Conservation (phyloP, 23 tunicate species). For the Oikopleura albicans region DNA sequence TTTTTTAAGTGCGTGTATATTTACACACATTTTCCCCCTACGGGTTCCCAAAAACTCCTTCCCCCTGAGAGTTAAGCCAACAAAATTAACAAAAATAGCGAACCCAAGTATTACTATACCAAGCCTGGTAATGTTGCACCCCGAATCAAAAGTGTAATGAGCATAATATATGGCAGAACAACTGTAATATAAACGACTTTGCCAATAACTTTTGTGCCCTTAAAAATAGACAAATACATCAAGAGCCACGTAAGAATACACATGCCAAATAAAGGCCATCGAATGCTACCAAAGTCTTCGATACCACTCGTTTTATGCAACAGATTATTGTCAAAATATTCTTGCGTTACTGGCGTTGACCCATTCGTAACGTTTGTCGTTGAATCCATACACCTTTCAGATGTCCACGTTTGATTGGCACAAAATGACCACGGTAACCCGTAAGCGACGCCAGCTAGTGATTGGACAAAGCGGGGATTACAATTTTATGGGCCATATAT, state of each 20-base stretch:
- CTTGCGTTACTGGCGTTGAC: not conserved
- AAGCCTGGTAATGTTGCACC: too few relatives aligned
- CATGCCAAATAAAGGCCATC: slow-evolving; percentile 52
- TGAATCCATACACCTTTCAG: slow-evolving; percentile 21
- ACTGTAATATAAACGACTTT: slow-evolving; percentile 69
- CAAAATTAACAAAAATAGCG: too few relatives aligned
- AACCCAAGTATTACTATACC: too few relatives aligned
- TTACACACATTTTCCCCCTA: too few relatives aligned
- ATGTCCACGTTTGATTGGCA: slow-evolving; percentile 44
- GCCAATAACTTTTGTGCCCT: slow-evolving; percentile 26
- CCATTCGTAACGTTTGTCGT: not conserved
- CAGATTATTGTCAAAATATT: slow-evolving; percentile 21
- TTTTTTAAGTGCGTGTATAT: too few relatives aligned
- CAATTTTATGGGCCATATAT: too few relatives aligned
- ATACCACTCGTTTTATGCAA: slow-evolving; percentile 46
- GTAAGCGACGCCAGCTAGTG: too few relatives aligned
- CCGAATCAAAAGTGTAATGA: too few relatives aligned
- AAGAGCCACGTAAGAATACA: slow-evolving; percentile 54
- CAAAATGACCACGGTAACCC: slow-evolving; percentile 41
- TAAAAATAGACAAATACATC: slow-evolving; percentile 46
- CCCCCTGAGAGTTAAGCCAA: too few relatives aligned
- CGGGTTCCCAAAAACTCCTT: too few relatives aligned
- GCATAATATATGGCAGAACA: slow-evolving; percentile 50
- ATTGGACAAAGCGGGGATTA: too few relatives aligned
- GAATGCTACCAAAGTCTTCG: slow-evolving; percentile 53